Percentiles rank a stretch among this genome's conserved stretches.
These are phyloP conservation scores for Linyphia triangularis DNA, from an alignment of 2,888 invertebrate genomes.

Conservation along the genomic window DNA sequence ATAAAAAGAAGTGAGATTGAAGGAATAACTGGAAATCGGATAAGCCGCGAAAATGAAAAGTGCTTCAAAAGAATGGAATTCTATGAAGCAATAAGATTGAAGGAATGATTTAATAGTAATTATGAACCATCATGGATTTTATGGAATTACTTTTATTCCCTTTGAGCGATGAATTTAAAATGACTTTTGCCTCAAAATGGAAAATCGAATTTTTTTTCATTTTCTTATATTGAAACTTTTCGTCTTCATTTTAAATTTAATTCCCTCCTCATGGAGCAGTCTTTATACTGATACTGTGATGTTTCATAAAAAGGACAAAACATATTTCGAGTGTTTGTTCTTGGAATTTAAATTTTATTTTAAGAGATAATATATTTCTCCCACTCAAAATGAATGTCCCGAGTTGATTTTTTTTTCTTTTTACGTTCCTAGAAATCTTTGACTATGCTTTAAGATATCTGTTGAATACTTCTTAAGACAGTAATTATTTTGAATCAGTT, in stretches of 20 bases:
- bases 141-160: background rate
- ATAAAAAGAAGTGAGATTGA: background rate
- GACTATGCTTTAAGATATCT: no score
- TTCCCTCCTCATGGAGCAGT: no score
- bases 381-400: no score
- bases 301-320: no score
- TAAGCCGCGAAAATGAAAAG: constrained; percentile 14
- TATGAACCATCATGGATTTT: constrained; percentile 8
- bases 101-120: constrained; percentile 31
- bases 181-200: background rate
- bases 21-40: constrained; percentile 45
- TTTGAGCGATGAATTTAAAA: background rate
- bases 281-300: no score
- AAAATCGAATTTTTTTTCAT: background rate
- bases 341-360: no score
- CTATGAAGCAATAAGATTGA: background rate
- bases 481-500: no score
- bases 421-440: no score
- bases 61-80: background rate
- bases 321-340: no score
- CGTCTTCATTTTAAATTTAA: background rate
- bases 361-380: no score
- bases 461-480: no score
- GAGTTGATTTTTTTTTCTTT: no score
- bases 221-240: background rate